Base-by-base conservation (phyloP, 2,113 vertebrate genomes). In the Rhynchopsitta pachyrhyncha region DNA sequence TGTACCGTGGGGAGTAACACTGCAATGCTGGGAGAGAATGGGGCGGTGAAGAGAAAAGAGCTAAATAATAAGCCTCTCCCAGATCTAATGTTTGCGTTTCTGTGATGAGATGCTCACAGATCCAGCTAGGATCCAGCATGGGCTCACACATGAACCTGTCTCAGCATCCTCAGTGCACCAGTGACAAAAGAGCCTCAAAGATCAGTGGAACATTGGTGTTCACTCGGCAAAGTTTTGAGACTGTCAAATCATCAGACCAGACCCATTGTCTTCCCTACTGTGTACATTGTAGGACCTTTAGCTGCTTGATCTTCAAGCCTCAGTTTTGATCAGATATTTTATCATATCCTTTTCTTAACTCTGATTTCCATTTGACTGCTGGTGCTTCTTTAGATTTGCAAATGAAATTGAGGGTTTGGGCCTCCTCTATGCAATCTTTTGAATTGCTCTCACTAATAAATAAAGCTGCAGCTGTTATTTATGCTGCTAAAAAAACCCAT, bases 111-210 rank as follows among this genome's bases (percentile, higher is more conserved):
- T 55, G 50, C 66, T 92, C 68, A 50, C 44, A 78, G 50, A 53
- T 4, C 2, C 50, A 60, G 28, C 64, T 60, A 28, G 0, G 3
- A 10, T 49, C 42, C 19, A 52, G 37, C 0, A 0, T 0, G 2
- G 53, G 37, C 29, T 69, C 0, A 0, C 13, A 10, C 0, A 0
- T 35, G 46, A 84, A 63, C 28, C 11, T 31, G 6, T 46, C 33
- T 17, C 50, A 57, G 44, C 12, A 31, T 28, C 47, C 11, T 39
- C 39, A n/a, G 47, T 78, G 55, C 33, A 25, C n/a, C 22, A 27
- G 6, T 0, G 0, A 29, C 46, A 1, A 50, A 82, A 68, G 47
- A 79, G 12, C 14, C 27, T 39, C 64, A 75, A 46, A 71, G 39
- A 60, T 28, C 63, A 64, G 27, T 17, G 33, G 24, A 69, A 28